Evolutionary conservation across 30 jellyfish, hydroid and myxozoan species (phyloP).

Genomic region (Pelagia noctiluca): DNA sequence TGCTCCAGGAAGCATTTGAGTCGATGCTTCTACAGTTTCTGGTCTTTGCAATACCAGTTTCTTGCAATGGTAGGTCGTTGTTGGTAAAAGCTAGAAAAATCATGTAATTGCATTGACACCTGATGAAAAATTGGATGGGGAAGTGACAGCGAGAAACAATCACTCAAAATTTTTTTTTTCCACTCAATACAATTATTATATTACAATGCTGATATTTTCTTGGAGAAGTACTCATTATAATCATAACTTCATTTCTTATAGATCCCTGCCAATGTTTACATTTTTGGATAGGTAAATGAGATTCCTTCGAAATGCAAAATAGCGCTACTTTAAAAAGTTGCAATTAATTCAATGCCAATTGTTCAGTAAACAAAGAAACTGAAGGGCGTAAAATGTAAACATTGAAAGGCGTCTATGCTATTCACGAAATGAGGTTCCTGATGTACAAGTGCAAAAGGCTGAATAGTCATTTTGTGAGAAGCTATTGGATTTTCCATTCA

Average conservation of each 20-base stretch:
- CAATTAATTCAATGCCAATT: no score
- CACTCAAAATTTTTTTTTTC: background rate
- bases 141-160: background rate
- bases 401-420: no score
- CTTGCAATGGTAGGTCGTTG: background rate
- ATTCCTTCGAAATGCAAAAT: no score
- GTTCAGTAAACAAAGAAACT: no score
- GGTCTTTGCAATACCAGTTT: background rate
- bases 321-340: no score
- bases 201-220: background rate
- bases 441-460: no score
- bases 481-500: no score
- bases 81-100: background rate
- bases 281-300: no score
- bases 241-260: background rate
- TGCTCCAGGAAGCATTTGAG: constrained; percentile 2
- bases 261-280: no score
- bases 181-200: background rate
- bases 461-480: no score
- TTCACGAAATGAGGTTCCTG: no score
- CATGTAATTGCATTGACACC: background rate
- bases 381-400: no score
- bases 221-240: background rate
- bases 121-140: background rate
- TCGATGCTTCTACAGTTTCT: background rate